phyloP scores from a whole-genome alignment of 2,797 vertebrate species.

The Muscicapa striata region DNA sequence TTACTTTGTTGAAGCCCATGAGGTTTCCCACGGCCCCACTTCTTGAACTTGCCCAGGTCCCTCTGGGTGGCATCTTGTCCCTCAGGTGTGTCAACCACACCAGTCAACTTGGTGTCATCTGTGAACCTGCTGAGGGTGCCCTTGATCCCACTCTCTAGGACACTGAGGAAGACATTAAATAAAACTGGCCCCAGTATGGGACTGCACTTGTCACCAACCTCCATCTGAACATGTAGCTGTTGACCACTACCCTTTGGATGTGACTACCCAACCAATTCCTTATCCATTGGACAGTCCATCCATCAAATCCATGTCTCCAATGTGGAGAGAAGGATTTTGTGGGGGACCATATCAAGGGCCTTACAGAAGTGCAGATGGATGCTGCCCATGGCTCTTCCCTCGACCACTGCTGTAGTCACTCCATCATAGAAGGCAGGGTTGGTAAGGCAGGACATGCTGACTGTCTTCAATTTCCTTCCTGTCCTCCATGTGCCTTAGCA shows the following conservation, averaged over 20 bases:
- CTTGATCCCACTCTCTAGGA: background rate
- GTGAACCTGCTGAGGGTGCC: background rate
- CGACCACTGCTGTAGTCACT: background rate
- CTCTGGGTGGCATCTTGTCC: fast-evolving
- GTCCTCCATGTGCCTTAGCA: background rate
- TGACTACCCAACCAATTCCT: background rate
- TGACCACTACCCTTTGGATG: background rate
- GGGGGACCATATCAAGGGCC: background rate
- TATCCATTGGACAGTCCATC: background rate
- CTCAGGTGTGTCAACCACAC: background rate
- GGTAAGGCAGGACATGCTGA: background rate
- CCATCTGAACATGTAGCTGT: background rate
- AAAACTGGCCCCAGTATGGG: background rate
- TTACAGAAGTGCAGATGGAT: background rate
- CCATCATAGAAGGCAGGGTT: background rate
- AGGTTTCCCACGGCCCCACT: background rate
- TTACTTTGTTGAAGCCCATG: background rate
- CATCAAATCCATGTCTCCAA: background rate
- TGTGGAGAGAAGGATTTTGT: background rate
- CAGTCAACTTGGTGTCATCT: background rate
- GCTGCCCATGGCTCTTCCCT: background rate
- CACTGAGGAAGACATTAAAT: background rate
- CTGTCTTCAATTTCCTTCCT: background rate
- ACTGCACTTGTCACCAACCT: background rate
- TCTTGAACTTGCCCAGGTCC: background rate